These are phyloP conservation scores for Diploptera punctata DNA, from an alignment of 2,888 invertebrate species.

Conservation along the genomic window DNA sequence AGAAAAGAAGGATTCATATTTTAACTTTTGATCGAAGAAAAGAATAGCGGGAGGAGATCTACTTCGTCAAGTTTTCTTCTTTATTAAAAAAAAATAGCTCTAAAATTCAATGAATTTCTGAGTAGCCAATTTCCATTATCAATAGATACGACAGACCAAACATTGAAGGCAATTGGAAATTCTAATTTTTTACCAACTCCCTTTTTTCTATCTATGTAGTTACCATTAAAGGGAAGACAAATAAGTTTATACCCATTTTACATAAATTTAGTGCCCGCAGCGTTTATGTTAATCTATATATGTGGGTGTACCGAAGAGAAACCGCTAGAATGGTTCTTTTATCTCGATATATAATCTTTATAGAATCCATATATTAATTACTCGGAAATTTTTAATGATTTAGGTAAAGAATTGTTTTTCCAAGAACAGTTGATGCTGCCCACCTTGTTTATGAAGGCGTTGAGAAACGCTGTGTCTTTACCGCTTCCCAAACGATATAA, in stretches of 20 bases:
- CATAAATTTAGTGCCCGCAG: not conserved
- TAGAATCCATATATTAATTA: no score
- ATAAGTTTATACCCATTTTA: not conserved
- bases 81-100: not conserved
- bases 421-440: no score
- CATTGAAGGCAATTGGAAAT: not conserved
- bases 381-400: no score
- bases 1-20: no score
- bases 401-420: no score
- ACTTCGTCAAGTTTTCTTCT: not conserved
- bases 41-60: no score
- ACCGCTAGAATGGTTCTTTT: no score
- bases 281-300: constrained; percentile 7
- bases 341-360: no score
- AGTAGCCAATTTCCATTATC: not conserved
- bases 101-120: not conserved
- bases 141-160: not conserved
- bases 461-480: no score
- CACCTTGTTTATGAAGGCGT: no score
- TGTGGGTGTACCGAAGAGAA: not conserved
- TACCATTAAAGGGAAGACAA: not conserved
- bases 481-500: no score
- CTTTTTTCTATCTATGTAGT: not conserved
- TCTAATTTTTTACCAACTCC: not conserved
- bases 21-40: no score